Conservation (phyloP, 1,140 invertebrate species). For the Amyelois transitella region DNA sequence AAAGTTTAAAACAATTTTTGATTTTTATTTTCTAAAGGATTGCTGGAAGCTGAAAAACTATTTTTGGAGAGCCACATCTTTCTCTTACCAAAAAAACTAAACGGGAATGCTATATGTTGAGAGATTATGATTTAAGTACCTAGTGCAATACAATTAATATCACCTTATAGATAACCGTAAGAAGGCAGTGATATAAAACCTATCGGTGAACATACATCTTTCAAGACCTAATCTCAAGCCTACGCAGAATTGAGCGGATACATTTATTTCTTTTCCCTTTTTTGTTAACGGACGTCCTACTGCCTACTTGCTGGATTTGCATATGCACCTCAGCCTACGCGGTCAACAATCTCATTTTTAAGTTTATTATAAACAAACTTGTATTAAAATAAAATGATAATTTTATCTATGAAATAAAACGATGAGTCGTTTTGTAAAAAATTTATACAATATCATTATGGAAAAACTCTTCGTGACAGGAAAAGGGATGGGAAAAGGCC, state of each 20-base stretch:
- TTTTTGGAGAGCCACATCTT: too few species aligned
- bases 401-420: too few species aligned
- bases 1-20: too few species aligned
- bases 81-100: too few species aligned
- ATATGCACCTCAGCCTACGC: conserved; percentile 30
- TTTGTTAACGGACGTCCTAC: conserved; percentile 64
- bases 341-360: conserved; percentile 5
- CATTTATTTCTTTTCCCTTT: conserved; percentile 63
- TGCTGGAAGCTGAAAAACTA: too few species aligned
- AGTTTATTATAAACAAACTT: neutral
- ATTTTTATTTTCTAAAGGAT: too few species aligned
- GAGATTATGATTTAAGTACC: too few species aligned
- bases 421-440: too few species aligned
- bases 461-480: too few species aligned
- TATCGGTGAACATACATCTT: conserved; percentile 12
- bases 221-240: conserved; percentile 33
- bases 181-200: neutral
- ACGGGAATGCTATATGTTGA: too few species aligned
- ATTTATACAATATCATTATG: too few species aligned
- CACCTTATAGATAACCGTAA: neutral
- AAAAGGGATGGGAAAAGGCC: too few species aligned
- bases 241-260: conserved; percentile 53
- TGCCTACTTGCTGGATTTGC: conserved; percentile 43
- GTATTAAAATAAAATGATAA: neutral
- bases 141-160: neutral